phyloP scores from a whole-genome alignment of 2,113 vertebrate genomes.

The rabbit (Oryctolagus cuniculus) region DNA sequence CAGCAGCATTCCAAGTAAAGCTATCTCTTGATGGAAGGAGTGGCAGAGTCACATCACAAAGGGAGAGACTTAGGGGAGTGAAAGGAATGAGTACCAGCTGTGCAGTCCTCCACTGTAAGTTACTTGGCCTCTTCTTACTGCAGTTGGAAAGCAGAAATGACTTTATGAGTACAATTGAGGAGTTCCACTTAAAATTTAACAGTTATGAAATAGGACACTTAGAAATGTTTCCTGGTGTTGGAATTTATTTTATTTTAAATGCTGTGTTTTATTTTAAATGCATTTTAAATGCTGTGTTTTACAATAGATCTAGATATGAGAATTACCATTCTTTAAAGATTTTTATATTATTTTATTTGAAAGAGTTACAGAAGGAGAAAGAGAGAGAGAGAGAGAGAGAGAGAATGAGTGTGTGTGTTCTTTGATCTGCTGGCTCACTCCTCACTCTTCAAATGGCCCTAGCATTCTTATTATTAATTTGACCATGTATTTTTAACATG shows the following conservation, averaged over 20 bases:
- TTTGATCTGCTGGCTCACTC: no score
- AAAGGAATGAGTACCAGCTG: neutral
- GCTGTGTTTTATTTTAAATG: neutral
- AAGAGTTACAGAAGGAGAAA: no score
- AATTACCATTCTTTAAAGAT: neutral
- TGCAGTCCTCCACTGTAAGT: neutral
- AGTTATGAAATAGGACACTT: neutral
- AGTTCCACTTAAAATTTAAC: neutral
- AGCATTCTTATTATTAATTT: conserved; percentile 21
- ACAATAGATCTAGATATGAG: neutral
- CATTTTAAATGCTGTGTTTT: conserved; percentile 22
- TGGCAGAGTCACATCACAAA: neutral
- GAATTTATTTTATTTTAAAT: neutral
- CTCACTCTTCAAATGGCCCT: no score
- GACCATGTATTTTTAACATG: conserved; percentile 25
- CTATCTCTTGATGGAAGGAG: neutral
- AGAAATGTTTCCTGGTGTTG: neutral
- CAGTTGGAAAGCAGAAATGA: conserved; percentile 32
- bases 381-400: no score
- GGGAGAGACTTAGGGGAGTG: neutral
- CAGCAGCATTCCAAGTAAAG: neutral
- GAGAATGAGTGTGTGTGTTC: no score
- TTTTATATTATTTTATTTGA: no score
- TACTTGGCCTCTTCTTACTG: neutral
- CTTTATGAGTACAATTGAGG: neutral